Evolutionary conservation across 2,797 vertebrate genomes (phyloP).

Genomic region (Enteromius thamalakanensis): DNA sequence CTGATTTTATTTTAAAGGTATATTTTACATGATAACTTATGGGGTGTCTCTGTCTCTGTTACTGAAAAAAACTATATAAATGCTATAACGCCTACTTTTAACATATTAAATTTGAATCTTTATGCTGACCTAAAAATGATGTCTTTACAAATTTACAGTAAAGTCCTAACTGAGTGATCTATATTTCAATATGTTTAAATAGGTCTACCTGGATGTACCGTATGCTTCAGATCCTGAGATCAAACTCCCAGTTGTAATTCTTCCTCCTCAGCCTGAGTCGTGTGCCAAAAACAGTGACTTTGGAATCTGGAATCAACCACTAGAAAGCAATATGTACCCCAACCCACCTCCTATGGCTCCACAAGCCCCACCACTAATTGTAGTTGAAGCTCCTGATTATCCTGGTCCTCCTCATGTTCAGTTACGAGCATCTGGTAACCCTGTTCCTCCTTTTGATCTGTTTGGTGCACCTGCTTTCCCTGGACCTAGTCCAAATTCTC

Average conservation of each 20-base stretch:
- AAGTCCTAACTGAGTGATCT: background rate
- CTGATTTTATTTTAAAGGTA: background rate
- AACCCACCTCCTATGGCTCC: background rate
- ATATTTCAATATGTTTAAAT: conserved; percentile 12
- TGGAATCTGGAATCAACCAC: conserved; percentile 33
- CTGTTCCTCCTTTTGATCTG: background rate
- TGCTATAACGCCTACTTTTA: background rate
- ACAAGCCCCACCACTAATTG: conserved; percentile 30
- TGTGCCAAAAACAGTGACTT: conserved; percentile 13
- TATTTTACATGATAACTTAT: too few species aligned
- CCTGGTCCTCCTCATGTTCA: background rate
- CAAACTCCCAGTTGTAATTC: conserved; percentile 72
- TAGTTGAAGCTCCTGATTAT: background rate
- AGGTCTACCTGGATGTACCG: conserved; percentile 77
- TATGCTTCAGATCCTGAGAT: conserved; percentile 74
- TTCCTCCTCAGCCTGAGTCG: conserved; percentile 42
- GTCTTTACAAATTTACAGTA: background rate
- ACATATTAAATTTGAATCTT: background rate
- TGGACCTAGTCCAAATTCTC: background rate
- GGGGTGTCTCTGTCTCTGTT: background rate
- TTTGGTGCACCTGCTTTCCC: background rate
- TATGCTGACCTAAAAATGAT: background rate
- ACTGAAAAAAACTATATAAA: background rate
- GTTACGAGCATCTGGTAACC: background rate
- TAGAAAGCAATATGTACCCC: background rate